Conservation (phyloP, 2,113 vertebrate species). For the Gymnocephalus cernua region DNA sequence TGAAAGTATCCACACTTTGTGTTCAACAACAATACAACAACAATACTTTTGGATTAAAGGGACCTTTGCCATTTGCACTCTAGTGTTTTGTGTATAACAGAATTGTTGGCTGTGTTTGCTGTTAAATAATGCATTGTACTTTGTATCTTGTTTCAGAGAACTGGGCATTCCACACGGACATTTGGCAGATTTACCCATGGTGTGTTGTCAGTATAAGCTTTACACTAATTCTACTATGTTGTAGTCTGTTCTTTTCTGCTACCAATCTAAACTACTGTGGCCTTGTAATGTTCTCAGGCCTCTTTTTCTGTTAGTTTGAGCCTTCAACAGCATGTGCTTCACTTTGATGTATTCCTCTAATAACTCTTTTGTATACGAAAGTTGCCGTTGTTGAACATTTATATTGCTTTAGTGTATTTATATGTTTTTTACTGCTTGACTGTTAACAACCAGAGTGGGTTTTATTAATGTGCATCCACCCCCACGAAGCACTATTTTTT, state of each 20-base stretch:
- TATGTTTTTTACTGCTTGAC: conserved; percentile 44
- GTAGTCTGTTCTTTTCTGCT: neutral
- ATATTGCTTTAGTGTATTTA: conserved; percentile 26
- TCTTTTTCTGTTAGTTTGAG: neutral
- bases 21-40: neutral
- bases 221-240: conserved; percentile 23
- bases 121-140: conserved; percentile 67
- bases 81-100: conserved; percentile 13
- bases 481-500: conserved; percentile 52
- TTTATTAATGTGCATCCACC: conserved; percentile 67
- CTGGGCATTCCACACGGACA: conserved; percentile 80
- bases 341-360: conserved; percentile 36
- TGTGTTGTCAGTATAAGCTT: conserved; percentile 83
- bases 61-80: conserved; percentile 7
- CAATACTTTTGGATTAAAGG: conserved; percentile 5
- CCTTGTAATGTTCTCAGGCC: neutral
- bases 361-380: conserved; percentile 25
- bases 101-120: conserved; percentile 21
- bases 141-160: conserved; percentile 82
- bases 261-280: neutral
- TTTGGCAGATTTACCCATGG: conserved; percentile 84
- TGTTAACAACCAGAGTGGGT: conserved; percentile 54
- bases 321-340: conserved; percentile 23
- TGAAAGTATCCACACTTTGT: neutral
- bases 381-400: conserved; percentile 26